These are phyloP conservation scores for Mastomys natalensis DNA, from an alignment of 2,113 vertebrate species.

Conservation along the genomic window DNA sequence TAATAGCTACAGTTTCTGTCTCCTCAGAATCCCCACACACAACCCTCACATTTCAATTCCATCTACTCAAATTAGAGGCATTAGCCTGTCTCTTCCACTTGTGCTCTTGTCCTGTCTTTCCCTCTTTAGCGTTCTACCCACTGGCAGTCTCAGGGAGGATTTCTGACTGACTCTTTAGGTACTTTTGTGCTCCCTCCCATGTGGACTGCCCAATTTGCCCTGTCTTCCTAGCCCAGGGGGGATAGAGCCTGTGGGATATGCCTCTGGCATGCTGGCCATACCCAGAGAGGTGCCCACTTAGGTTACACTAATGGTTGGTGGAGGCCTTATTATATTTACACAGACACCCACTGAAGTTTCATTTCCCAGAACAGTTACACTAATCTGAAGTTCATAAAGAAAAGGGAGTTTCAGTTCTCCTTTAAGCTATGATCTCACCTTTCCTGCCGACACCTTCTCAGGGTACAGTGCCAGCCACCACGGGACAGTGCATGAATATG, in stretches of 20 bases:
- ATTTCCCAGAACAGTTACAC: background rate
- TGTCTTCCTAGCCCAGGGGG: background rate
- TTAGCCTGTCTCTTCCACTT: background rate
- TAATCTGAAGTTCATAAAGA: background rate
- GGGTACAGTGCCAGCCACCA: background rate
- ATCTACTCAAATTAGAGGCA: background rate
- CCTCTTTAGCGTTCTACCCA: background rate
- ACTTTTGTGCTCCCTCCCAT: background rate
- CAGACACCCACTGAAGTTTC: background rate
- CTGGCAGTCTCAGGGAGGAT: background rate
- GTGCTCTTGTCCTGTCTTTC: background rate
- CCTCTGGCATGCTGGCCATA: background rate
- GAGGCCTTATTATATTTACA: background rate
- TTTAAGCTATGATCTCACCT: background rate
- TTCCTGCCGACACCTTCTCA: background rate
- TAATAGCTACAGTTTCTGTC: background rate
- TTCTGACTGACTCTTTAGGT: background rate
- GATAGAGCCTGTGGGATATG: background rate
- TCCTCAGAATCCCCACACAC: background rate
- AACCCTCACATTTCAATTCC: background rate
- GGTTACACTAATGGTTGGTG: fast-evolving
- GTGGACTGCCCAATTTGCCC: background rate
- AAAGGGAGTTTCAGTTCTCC: background rate
- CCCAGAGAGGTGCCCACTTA: background rate
- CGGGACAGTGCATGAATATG: background rate